phyloP scores from a whole-genome alignment of 2,113 vertebrate genomes.

The Mugil cephalus region DNA sequence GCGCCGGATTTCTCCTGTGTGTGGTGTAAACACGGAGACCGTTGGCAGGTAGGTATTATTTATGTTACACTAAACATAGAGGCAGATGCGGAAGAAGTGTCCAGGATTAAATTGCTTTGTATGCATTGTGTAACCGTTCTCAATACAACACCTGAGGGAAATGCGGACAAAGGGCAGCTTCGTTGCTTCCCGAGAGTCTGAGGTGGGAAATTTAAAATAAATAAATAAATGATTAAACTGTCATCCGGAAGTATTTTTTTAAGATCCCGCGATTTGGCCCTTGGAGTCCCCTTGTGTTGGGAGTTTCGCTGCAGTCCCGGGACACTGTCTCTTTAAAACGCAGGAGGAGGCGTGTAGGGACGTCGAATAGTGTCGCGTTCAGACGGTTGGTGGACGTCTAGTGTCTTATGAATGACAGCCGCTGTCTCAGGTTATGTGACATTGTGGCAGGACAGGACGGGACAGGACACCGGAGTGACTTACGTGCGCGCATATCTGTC shows the following conservation, averaged over 20 bases:
- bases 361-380: slow-evolving; percentile 31
- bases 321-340: slow-evolving; percentile 78
- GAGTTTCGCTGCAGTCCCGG: too few species aligned
- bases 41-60: neutral
- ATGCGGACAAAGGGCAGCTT: too few species aligned
- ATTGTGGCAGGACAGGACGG: slow-evolving; percentile 52
- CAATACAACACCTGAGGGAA: too few species aligned
- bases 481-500: neutral
- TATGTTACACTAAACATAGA: neutral
- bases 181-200: too few species aligned
- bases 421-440: slow-evolving; percentile 53
- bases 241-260: too few species aligned
- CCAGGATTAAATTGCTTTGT: too few species aligned
- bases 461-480: slow-evolving; percentile 11
- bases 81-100: too few species aligned
- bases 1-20: slow-evolving; percentile 6
- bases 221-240: too few species aligned
- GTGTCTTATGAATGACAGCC: slow-evolving; percentile 56
- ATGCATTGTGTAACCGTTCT: too few species aligned
- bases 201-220: too few species aligned
- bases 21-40: slow-evolving; percentile 45
- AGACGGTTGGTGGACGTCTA: slow-evolving; percentile 32
- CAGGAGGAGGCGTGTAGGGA: slow-evolving; percentile 66
- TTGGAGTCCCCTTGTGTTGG: too few species aligned
- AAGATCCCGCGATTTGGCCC: too few species aligned